Evolutionary conservation across 2,888 invertebrate genomes (phyloP).

Genomic region (Myopa tessellatipennis): DNA sequence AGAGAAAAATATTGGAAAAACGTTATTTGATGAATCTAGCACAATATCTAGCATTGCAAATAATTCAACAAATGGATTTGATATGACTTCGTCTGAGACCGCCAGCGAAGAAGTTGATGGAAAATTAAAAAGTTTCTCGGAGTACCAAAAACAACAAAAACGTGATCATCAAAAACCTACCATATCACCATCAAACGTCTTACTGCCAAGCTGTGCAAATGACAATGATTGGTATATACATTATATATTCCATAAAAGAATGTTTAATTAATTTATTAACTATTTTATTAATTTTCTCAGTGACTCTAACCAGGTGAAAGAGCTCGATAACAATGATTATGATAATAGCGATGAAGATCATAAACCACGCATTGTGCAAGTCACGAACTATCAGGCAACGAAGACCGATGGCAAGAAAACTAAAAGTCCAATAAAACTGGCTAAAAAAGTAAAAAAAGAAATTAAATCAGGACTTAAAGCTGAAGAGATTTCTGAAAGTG

Average conservation of each 20-base stretch:
- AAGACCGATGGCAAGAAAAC: slow-evolving; percentile 8
- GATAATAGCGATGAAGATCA: slow-evolving; percentile 52
- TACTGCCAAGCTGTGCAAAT: slow-evolving; percentile 28
- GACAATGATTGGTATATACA: slow-evolving; percentile 40
- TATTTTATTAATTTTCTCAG: slow-evolving; percentile 5
- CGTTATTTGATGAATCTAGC: slow-evolving; percentile 54
- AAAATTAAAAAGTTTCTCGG: slow-evolving; percentile 48
- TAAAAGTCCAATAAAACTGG: slow-evolving; percentile 24
- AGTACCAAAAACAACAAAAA: slow-evolving; percentile 37
- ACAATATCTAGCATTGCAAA: slow-evolving; percentile 22
- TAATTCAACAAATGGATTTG: slow-evolving; percentile 48
- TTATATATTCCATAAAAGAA: background rate
- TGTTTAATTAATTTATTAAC: slow-evolving; percentile 9
- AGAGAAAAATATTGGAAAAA: slow-evolving; percentile 30
- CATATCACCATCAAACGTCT: background rate
- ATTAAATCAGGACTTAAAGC: slow-evolving; percentile 38
- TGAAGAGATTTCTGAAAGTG: slow-evolving; percentile 37
- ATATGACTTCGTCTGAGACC: slow-evolving; percentile 40
- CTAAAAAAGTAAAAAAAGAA: slow-evolving; percentile 52
- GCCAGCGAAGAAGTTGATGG: slow-evolving; percentile 44
- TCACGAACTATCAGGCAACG: slow-evolving; percentile 63
- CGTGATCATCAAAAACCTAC: slow-evolving; percentile 1
- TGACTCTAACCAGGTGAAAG: slow-evolving; percentile 43
- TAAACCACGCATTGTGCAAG: slow-evolving; percentile 64
- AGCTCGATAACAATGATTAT: slow-evolving; percentile 41